Evolutionary conservation across 2,888 invertebrate species (phyloP).

Genomic region (Tachystola acroxantha): DNA sequence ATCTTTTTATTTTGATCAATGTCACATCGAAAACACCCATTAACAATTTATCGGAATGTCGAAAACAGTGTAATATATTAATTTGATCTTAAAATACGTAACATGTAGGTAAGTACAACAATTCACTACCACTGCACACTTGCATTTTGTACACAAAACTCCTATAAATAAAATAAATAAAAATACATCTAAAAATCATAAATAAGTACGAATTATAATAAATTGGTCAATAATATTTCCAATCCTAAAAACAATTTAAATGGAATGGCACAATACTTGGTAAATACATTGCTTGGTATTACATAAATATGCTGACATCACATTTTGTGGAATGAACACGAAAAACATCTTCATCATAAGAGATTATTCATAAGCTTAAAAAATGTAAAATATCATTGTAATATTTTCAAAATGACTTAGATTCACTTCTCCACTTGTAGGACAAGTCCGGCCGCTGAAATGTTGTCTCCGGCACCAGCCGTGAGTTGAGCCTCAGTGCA

Average conservation of each 20-base stretch:
- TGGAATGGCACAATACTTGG: constrained; percentile 1
- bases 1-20: not conserved
- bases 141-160: no score
- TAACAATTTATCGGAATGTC: not conserved
- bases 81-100: not conserved
- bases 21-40: not conserved
- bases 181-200: not conserved
- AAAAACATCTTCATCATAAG: not conserved
- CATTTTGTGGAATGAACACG: not conserved
- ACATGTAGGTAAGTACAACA: no score
- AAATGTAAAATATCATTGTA: not conserved
- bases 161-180: not conserved
- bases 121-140: no score
- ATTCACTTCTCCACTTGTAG: constrained; percentile 77
- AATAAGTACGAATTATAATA: no score
- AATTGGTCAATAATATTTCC: no score
- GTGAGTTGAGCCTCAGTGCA: constrained; percentile 90
- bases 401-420: constrained; percentile 17
- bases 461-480: constrained; percentile 92
- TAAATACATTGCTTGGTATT: no score
- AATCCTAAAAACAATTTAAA: not conserved
- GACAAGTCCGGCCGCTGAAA: constrained; percentile 92
- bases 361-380: not conserved
- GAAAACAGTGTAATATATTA: not conserved
- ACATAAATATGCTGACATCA: not conserved